phyloP scores from a whole-genome alignment of 2,888 invertebrate genomes.

The Esperia sulphurella region DNA sequence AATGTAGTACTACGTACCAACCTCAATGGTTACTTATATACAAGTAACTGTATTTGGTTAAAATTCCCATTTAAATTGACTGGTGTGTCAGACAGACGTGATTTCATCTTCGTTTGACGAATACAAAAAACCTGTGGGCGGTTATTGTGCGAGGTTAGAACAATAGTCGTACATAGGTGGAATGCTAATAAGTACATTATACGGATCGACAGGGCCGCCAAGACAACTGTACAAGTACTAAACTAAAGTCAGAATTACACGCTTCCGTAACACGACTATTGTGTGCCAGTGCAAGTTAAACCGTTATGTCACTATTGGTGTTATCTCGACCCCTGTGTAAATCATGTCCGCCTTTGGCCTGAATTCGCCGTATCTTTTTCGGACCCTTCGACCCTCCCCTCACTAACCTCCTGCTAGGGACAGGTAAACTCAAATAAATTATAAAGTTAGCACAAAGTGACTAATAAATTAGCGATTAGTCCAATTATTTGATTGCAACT shows the following conservation, averaged over 20 bases:
- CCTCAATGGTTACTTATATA: neutral
- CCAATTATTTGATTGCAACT: neutral
- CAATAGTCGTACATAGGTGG: constrained; percentile 53
- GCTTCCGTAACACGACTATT: constrained; percentile 12
- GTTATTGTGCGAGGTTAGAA: constrained; percentile 61
- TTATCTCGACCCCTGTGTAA: constrained; percentile 10
- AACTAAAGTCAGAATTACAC: constrained; percentile 21
- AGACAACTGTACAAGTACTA: constrained; percentile 15
- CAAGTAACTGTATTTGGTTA: constrained; percentile 17
- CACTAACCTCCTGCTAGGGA: constrained; percentile 4
- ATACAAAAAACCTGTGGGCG: constrained; percentile 52
- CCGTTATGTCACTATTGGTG: constrained; percentile 12
- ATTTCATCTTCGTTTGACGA: constrained; percentile 49
- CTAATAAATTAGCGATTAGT: neutral
- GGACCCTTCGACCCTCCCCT: constrained; percentile 6
- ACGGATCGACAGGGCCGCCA: constrained; percentile 25
- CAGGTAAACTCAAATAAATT: constrained; percentile 11
- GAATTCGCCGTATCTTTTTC: constrained; percentile 8
- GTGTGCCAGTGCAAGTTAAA: constrained; percentile 10
- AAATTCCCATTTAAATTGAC: constrained; percentile 43
- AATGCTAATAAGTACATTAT: constrained; percentile 53
- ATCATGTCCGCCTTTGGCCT: constrained; percentile 7
- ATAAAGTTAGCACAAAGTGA: constrained; percentile 1
- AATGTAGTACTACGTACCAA: no score
- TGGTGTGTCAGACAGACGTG: constrained; percentile 47